These are phyloP conservation scores for Bombus vancouverensis DNA, from an alignment of 1,140 invertebrate genomes.

Conservation along the genomic window DNA sequence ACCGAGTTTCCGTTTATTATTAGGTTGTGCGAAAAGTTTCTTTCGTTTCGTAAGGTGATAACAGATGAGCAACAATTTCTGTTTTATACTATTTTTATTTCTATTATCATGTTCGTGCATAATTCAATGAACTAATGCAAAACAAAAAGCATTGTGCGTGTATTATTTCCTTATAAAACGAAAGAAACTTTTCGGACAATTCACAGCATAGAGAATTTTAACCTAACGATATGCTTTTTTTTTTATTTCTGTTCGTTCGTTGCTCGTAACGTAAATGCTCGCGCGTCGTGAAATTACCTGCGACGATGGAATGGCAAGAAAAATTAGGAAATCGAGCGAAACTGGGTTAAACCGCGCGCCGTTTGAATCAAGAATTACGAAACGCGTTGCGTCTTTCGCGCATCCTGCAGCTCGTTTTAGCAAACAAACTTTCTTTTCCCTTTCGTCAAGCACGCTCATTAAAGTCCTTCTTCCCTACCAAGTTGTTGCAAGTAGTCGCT, in stretches of 20 bases:
- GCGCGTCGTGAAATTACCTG: background rate
- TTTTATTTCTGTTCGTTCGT: background rate
- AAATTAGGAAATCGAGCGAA: slow-evolving; percentile 38
- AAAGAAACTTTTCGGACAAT: too few species aligned
- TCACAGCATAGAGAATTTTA: background rate
- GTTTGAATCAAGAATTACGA: slow-evolving; percentile 14
- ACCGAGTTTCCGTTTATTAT: background rate
- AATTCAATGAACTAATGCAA: too few species aligned
- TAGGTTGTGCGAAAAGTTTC: too few species aligned
- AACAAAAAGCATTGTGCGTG: too few species aligned
- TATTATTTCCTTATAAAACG: too few species aligned
- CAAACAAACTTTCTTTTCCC: slow-evolving; percentile 24
- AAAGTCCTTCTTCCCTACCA: slow-evolving; percentile 8
- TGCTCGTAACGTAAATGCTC: background rate
- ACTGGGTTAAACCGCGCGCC: slow-evolving; percentile 16
- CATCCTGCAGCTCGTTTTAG: slow-evolving; percentile 24
- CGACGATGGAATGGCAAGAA: background rate
- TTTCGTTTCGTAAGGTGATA: too few species aligned
- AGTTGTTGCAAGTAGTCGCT: background rate
- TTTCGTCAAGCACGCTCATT: slow-evolving; percentile 11
- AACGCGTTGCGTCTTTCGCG: slow-evolving; percentile 27
- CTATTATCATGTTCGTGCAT: too few species aligned
- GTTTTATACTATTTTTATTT: too few species aligned
- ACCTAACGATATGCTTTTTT: background rate
- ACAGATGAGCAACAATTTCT: too few species aligned